These are phyloP conservation scores for Mamestra configurata DNA, from an alignment of 1,140 invertebrate genomes.

Conservation along the genomic window DNA sequence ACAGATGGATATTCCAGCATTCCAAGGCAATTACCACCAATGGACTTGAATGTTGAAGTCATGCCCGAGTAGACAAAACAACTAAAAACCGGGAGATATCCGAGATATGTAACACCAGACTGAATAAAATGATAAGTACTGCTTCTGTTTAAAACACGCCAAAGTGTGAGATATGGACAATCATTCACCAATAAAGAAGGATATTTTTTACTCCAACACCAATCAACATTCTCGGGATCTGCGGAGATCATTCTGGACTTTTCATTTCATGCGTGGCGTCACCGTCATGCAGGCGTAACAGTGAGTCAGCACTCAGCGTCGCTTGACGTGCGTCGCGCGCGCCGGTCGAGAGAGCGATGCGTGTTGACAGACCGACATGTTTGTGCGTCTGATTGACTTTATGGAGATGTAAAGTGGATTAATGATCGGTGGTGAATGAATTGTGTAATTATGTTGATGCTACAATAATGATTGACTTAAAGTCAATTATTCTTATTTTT, in stretches of 20 bases:
- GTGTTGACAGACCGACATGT: background rate
- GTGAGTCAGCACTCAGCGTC: background rate
- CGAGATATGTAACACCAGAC: too few relatives aligned
- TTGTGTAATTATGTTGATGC: background rate
- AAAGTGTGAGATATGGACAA: too few relatives aligned
- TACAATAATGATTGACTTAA: background rate
- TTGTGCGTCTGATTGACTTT: slow-evolving; percentile 8
- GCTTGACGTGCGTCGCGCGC: background rate
- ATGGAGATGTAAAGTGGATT: slow-evolving; percentile 10
- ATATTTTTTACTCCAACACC: too few relatives aligned
- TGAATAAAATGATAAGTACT: too few relatives aligned
- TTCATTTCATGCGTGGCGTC: background rate
- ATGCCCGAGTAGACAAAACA: too few relatives aligned
- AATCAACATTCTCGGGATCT: too few relatives aligned
- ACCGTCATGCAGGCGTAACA: background rate
- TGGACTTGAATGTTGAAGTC: too few relatives aligned
- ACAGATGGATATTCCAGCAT: too few relatives aligned
- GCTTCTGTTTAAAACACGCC: too few relatives aligned
- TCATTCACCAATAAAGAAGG: too few relatives aligned
- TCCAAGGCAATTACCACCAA: too few relatives aligned
- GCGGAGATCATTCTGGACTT: background rate
- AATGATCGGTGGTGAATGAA: slow-evolving; percentile 3
- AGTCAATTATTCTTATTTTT: background rate
- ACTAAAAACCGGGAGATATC: too few relatives aligned
- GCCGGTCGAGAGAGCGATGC: slow-evolving; percentile 1